Percentiles rank a stretch among this genome's conserved stretches.
Evolutionary conservation across 2,888 invertebrate species (phyloP).

Genomic region (Drosophila limbata): DNA sequence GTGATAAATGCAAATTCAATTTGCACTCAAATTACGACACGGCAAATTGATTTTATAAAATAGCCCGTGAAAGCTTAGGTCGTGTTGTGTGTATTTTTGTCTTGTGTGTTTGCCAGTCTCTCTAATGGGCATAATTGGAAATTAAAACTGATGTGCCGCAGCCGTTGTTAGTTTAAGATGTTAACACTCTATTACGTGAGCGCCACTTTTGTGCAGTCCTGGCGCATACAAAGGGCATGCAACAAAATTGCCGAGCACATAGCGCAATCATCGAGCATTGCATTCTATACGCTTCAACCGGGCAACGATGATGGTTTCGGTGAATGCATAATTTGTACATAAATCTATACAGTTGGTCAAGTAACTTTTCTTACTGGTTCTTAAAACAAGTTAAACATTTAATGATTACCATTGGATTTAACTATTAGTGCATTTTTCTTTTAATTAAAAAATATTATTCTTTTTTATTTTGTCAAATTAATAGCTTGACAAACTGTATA

Average conservation of each 20-base stretch:
- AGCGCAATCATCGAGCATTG: constrained; percentile 87
- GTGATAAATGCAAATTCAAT: constrained; percentile 47
- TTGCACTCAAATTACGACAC: constrained; percentile 68
- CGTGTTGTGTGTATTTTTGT: constrained; percentile 3
- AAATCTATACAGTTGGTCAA: neutral
- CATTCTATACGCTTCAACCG: constrained; percentile 87
- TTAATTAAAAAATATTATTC: no score
- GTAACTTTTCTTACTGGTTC: neutral
- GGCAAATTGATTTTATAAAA: constrained; percentile 66
- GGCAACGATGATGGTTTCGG: constrained; percentile 82
- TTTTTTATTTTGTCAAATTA: neutral
- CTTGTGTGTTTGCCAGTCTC: neutral
- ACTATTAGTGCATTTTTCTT: no score
- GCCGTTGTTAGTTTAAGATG: constrained; percentile 81
- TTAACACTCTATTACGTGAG: constrained; percentile 93
- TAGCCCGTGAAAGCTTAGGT: neutral
- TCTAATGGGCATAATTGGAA: constrained; percentile 28
- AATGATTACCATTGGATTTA: no score
- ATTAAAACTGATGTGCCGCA: neutral
- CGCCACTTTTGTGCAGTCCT: constrained; percentile 93
- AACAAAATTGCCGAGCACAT: constrained; percentile 89
- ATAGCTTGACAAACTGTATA: neutral
- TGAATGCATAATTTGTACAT: constrained; percentile 46
- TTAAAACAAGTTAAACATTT: no score
- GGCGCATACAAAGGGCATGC: constrained; percentile 90